Percentiles rank a stretch among this genome's conserved stretches.
Evolutionary conservation across 1,140 invertebrate species (phyloP).

Genomic region (Ceratoteleas bidentatus): DNA sequence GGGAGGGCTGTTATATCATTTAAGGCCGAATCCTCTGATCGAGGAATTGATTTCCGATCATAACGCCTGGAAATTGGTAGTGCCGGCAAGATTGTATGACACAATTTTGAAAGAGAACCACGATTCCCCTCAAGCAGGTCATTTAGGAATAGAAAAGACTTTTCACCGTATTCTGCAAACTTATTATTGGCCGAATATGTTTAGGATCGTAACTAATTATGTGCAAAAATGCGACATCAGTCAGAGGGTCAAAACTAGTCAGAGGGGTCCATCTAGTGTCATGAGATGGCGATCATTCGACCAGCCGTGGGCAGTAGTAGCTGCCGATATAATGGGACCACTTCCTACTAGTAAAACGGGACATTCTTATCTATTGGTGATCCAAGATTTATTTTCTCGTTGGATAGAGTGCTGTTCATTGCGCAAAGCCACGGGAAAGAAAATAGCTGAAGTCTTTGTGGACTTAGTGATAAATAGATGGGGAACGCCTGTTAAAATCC

Average conservation of each 20-base stretch:
- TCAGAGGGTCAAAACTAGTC: not conserved
- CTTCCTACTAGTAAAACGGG: not conserved
- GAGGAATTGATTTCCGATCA: not conserved
- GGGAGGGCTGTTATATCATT: no score
- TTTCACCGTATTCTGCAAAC: not conserved
- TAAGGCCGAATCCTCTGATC: not conserved
- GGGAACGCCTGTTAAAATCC: slow-evolving; percentile 19
- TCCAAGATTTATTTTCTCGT: slow-evolving; percentile 12
- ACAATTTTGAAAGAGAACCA: not conserved
- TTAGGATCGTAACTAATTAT: not conserved
- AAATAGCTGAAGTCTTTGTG: not conserved
- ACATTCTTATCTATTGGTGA: not conserved
- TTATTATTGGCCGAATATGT: slow-evolving; percentile 2
- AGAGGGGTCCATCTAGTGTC: not conserved
- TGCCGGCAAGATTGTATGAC: not conserved
- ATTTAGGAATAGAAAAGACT: not conserved
- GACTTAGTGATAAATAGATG: slow-evolving; percentile 42
- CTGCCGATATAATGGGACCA: not conserved
- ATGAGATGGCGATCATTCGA: not conserved
- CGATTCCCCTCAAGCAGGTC: not conserved
- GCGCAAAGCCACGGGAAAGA: not conserved
- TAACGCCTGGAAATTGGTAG: not conserved
- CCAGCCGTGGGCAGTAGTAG: not conserved
- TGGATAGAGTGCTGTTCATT: not conserved
- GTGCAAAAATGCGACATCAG: not conserved